Base-by-base conservation (phyloP, 2,797 vertebrate genomes). In the Echiichthys vipera region DNA sequence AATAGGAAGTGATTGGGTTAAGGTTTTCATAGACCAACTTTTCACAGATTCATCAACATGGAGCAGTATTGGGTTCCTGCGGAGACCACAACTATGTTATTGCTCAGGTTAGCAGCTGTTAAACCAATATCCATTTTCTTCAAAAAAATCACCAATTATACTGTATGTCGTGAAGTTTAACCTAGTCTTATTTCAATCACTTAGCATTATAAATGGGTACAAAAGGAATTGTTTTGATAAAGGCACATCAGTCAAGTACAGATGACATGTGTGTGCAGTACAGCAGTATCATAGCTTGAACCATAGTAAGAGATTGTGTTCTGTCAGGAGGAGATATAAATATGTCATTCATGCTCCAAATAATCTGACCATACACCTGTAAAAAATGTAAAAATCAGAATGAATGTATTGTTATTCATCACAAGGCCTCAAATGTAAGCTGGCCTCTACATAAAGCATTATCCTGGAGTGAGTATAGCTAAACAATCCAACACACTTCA, bases 401-500 rank as follows among this genome's bases (percentile, higher is more conserved):
- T 75, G 70, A 58, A 84, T 65, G 76, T 80, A 77, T 74, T 82
- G 78, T 88, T 86, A 84, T 86, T 90, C 83, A 89, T 89, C 83
- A 83, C 68, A 66, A 80, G 66, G 81, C 57, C 54, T 80, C 65
- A 66, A 82, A 86, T 67, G 56, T 81, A 87, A 86, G 87, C 80
- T 15, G 63, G 65, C 58, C 85, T 86, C 80, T 86, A 84, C 76
- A 86, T 85, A 75, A 87, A 42, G 77, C 73, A 84, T 88, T 85
- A 84, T 82, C 55, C 75, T 65, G 71, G 75, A 90, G 86, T 84
- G 86, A 90, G 81, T 84, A 77, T 77, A 81, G 76, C 68, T 77
- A 87, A 91, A 89, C 87, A 89, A 92, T 90, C 84, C 86, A 84
- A 71, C 84, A 61, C 88, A 88, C 89, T 88, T 85, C 83, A 86